Conservation (phyloP, 64 coral and sea anemone genomes). For the Catalaphyllia jardinei region DNA sequence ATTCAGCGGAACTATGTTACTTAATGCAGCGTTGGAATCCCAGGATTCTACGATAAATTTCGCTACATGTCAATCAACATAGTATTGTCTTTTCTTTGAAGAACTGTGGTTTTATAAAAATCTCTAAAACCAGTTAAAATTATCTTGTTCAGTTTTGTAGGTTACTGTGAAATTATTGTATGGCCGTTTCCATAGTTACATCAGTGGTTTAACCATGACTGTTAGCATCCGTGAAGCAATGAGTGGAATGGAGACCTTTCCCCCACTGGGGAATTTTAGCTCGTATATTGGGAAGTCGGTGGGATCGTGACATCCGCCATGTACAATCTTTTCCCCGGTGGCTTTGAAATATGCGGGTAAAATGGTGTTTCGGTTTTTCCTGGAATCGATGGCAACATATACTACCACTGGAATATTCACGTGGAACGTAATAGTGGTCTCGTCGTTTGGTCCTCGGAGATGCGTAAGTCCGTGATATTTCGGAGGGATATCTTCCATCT, state of each 20-base stretch:
- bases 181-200: not conserved
- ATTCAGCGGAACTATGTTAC: no score
- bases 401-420: constrained; percentile 59
- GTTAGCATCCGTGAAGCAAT: constrained; percentile 27
- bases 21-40: no score
- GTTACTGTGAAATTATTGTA: not conserved
- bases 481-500: constrained; percentile 77
- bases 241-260: constrained; percentile 27
- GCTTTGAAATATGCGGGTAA: not conserved
- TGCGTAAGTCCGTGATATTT: constrained; percentile 82
- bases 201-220: constrained; percentile 48
- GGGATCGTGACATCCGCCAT: constrained; percentile 44
- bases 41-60: no score
- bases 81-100: no score
- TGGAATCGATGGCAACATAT: constrained; percentile 53
- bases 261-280: not conserved
- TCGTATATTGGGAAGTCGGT: constrained; percentile 50
- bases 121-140: not conserved
- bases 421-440: constrained; percentile 1
- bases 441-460: constrained; percentile 56
- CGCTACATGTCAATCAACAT: no score
- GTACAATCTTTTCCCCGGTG: constrained; percentile 65
- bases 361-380: constrained; percentile 12
- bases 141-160: not conserved
- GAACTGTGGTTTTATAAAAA: no score